Conservation (phyloP, 1,140 invertebrate species). For the Danaus melanippus region DNA sequence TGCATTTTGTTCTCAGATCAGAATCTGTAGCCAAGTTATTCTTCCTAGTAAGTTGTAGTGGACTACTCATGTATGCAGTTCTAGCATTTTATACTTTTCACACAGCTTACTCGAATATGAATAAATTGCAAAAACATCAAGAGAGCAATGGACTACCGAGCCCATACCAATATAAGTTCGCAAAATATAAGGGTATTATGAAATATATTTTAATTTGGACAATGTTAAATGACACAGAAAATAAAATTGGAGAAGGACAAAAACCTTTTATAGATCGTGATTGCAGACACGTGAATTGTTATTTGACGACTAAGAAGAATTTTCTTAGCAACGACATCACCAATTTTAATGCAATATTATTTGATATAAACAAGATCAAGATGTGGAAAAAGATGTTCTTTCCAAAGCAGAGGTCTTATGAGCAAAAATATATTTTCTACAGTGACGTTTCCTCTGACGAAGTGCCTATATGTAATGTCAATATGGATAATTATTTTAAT, state of each 20-base stretch:
- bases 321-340: conserved; percentile 30
- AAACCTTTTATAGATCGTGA: conserved; percentile 33
- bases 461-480: conserved; percentile 37
- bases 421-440: conserved; percentile 70
- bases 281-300: conserved; percentile 43
- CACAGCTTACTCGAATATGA: conserved; percentile 30
- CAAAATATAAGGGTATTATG: conserved; percentile 20
- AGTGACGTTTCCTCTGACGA: conserved; percentile 53
- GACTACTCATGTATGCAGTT: conserved; percentile 40
- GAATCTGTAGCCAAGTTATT: conserved; percentile 52
- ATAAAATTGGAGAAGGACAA: conserved; percentile 34
- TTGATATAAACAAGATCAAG: conserved; percentile 33
- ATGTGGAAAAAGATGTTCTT: conserved; percentile 26
- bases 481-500: conserved; percentile 70
- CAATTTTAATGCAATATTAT: conserved; percentile 51
- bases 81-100: conserved; percentile 53
- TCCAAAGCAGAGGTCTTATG: conserved; percentile 39
- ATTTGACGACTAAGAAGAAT: conserved; percentile 40
- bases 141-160: conserved; percentile 11
- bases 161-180: conserved; percentile 10
- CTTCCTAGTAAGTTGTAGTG: conserved; percentile 44
- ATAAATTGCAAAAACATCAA: conserved; percentile 20
- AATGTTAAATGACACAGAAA: conserved; percentile 10
- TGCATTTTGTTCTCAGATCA: conserved; percentile 34
- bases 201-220: conserved; percentile 51